Base-by-base conservation (phyloP, 2,797 vertebrate species). In the Ciconia nigra region DNA sequence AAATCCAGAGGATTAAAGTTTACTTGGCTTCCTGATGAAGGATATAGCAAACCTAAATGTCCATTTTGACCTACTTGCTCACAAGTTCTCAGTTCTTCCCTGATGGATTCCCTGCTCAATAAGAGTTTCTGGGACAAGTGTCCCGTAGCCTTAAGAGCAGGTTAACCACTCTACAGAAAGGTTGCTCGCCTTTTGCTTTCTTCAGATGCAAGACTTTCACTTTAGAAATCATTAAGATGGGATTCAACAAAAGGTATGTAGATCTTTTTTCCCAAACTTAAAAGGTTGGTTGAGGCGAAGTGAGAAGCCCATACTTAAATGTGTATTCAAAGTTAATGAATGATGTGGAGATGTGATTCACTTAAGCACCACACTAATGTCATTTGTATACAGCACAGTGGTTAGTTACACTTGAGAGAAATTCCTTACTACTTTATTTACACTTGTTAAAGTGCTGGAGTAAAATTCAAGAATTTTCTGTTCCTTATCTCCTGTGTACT, bases 221-320 rank as follows among this genome's bases (percentile, higher is more conserved):
- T 97, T 97, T 97, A 97, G 96, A 97, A 97, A 95, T 96, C 97
- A 95, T 94, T 98, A 97, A 95, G 78, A 96, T 98, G 98, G 97
- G 93, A 96, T 97, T 98, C 98, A 94, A 97, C 98, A 95, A 98
- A 98, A 98, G 98, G 98, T 98, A 98, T 80, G 98, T 98, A 83
- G 91, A 90, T 93, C 85, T 98, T 97, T 97, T 97, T 97, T 98
- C 97, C 95, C 96, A 70, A 93, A 92, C 94, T 95, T 94, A 96
- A 97, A 96, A 87, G 95, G 62, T 33, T 86, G 84, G n/a, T 77
- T 88, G 81, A 90, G 57, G n/a, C 4, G 0, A 65, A 81, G 63
- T 57, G 51, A 83, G 91, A 90, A 96, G 74, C 87, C 83, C 90
- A 25, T 96, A 91, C 55, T 96, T 95, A 46, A 1, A 8, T 66